These are phyloP conservation scores for Climacteris rufus DNA, from an alignment of 2,113 vertebrate genomes.

Conservation along the genomic window DNA sequence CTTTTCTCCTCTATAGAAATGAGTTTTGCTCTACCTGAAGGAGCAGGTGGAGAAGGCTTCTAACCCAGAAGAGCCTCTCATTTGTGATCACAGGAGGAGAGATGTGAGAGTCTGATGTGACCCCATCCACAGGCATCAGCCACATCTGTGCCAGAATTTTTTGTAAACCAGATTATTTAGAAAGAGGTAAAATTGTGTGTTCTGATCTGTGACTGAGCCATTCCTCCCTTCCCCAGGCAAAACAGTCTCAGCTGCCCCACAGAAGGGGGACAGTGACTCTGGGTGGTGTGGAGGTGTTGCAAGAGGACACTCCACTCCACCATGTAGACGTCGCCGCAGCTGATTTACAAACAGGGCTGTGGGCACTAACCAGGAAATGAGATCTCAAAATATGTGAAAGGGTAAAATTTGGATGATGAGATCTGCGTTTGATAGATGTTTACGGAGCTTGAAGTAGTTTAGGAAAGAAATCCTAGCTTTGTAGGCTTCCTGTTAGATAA, in stretches of 20 bases:
- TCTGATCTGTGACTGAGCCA: neutral
- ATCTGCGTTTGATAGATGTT: neutral
- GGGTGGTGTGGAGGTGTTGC: neutral
- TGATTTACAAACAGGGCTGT: neutral
- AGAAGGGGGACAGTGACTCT: neutral
- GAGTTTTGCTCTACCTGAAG: neutral
- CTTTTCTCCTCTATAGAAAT: neutral
- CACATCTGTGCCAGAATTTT: neutral
- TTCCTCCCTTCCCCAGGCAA: neutral
- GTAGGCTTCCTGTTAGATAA: neutral
- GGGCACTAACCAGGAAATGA: neutral
- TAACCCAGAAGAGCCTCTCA: neutral
- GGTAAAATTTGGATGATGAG: neutral
- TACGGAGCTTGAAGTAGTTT: neutral
- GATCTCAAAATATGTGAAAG: neutral
- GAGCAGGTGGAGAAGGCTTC: neutral
- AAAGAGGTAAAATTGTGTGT: neutral
- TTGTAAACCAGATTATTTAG: neutral
- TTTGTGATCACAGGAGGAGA: neutral
- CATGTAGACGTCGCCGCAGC: neutral
- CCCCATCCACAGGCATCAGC: neutral
- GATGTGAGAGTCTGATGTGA: neutral
- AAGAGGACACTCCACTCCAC: neutral
- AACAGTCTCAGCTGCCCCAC: neutral
- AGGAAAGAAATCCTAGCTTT: neutral